These are phyloP conservation scores for Meloidogyne chitwoodi DNA, from an alignment of 1,140 invertebrate species.

Conservation along the genomic window DNA sequence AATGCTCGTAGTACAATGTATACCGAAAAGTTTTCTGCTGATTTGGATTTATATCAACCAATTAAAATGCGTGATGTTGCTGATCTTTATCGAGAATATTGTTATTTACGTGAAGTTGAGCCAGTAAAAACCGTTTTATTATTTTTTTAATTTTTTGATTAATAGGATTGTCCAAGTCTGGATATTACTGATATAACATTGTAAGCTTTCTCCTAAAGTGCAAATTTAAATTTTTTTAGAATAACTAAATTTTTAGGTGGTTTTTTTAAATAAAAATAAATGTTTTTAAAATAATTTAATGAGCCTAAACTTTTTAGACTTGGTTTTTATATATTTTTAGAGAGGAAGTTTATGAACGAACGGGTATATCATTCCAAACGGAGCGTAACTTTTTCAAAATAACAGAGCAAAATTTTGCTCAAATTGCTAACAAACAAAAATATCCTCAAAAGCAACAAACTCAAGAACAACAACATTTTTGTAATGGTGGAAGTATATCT, in stretches of 20 bases:
- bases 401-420: conserved; percentile 9
- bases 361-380: conserved; percentile 30
- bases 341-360: conserved; percentile 38
- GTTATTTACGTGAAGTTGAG: conserved; percentile 27
- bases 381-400: conserved; percentile 29
- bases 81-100: conserved; percentile 27
- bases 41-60: conserved; percentile 36
- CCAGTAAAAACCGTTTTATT: conserved; percentile 8
- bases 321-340: neutral
- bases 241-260: too few species aligned
- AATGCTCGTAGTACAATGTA: conserved; percentile 29
- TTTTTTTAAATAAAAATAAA: too few species aligned
- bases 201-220: neutral
- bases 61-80: conserved; percentile 26
- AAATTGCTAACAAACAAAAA: neutral
- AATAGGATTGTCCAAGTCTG: conserved; percentile 33
- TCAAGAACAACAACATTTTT: neutral
- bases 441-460: neutral
- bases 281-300: neutral
- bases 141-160: neutral
- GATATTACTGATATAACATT: conserved; percentile 31
- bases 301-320: neutral
- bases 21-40: conserved; percentile 30
- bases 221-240: neutral
- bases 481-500: neutral